Evolutionary conservation across 1,140 invertebrate species (phyloP).

Genomic region (Lordiphosa mommai): DNA sequence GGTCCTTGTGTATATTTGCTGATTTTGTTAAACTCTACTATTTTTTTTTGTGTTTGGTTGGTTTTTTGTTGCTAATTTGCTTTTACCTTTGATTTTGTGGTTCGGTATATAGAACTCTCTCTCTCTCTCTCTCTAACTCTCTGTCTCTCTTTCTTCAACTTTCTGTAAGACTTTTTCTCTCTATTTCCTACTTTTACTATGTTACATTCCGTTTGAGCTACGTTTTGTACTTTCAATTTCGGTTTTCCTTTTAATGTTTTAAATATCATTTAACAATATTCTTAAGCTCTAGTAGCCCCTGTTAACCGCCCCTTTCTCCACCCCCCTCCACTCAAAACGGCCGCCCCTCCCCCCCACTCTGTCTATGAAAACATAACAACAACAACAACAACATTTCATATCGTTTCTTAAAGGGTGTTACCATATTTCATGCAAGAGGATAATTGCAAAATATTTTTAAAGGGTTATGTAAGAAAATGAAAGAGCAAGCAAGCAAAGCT

Average conservation of each 20-base stretch:
- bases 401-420: constrained; percentile 50
- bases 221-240: background rate
- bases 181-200: constrained; percentile 21
- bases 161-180: constrained; percentile 29
- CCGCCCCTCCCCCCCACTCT: background rate
- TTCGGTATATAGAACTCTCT: constrained; percentile 16
- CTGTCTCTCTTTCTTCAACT: constrained; percentile 13
- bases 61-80: constrained; percentile 2
- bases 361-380: constrained; percentile 48
- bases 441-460: too few relatives aligned
- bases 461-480: too few relatives aligned
- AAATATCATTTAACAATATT: background rate
- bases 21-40: constrained; percentile 35
- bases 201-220: background rate
- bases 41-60: constrained; percentile 7
- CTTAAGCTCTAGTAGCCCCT: background rate
- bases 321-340: background rate
- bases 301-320: background rate
- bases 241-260: constrained; percentile 5
- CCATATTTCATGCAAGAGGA: constrained; percentile 19
- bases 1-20: constrained; percentile 88
- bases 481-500: too few relatives aligned
- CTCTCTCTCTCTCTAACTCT: constrained; percentile 21
- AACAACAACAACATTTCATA: constrained; percentile 75
- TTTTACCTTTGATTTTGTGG: constrained; percentile 7